phyloP scores from a whole-genome alignment of 35 echinoderm and acorn worm species.

The Anneissia japonica region DNA sequence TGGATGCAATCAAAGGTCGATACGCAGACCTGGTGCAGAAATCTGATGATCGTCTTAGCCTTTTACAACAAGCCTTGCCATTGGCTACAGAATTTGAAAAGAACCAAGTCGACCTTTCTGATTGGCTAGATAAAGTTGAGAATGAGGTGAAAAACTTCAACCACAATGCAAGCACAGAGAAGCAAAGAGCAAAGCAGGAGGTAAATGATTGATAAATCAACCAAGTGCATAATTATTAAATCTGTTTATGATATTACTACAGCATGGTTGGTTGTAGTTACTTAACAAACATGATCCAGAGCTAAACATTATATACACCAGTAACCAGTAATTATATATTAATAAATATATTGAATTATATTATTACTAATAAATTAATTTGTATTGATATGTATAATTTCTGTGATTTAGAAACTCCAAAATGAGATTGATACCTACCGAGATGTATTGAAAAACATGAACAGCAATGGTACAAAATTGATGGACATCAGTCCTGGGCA shows the following conservation, averaged over 20 bases:
- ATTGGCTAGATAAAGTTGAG: constrained; percentile 78
- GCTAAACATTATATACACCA: no score
- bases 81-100: constrained; percentile 71
- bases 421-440: constrained; percentile 58
- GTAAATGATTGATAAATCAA: no score
- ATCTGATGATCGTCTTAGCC: constrained; percentile 74
- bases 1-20: constrained; percentile 80
- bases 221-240: no score
- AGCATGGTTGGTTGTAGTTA: no score
- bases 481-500: constrained; percentile 70
- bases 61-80: constrained; percentile 71
- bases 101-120: constrained; percentile 48
- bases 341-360: background rate
- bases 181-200: constrained; percentile 86
- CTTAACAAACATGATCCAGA: no score
- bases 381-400: background rate
- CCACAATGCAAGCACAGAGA: constrained; percentile 51
- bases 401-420: constrained; percentile 80
- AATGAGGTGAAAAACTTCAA: constrained; percentile 71
- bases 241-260: no score
- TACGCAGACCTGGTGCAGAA: constrained; percentile 72
- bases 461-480: constrained; percentile 67
- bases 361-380: background rate
- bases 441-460: constrained; percentile 51
- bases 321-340: background rate